phyloP scores from a whole-genome alignment of 2,888 invertebrate genomes.

The Diloba caeruleocephala region DNA sequence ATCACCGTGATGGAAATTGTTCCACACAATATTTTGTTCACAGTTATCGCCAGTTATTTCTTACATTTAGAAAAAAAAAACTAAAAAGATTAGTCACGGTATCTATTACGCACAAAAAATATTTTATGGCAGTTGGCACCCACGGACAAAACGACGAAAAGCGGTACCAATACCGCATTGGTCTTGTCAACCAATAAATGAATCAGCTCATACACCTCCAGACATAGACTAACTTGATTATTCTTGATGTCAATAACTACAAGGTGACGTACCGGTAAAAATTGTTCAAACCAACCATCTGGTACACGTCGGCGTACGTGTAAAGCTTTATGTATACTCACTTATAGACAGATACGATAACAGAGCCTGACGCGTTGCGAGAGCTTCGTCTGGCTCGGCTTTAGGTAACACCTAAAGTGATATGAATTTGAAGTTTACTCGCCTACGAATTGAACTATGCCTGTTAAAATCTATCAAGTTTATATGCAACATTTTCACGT shows the following conservation, averaged over 20 bases:
- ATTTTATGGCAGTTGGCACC: too few relatives aligned
- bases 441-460: too few relatives aligned
- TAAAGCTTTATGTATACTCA: neutral
- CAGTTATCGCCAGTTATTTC: too few relatives aligned
- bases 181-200: neutral
- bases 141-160: too few relatives aligned
- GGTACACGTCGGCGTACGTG: neutral
- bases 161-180: too few relatives aligned
- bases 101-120: too few relatives aligned
- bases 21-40: too few relatives aligned
- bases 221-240: neutral
- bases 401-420: neutral
- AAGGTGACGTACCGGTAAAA: conserved; percentile 1
- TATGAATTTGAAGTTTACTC: neutral
- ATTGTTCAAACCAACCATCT: conserved; percentile 10
- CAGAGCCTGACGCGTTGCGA: conserved; percentile 10
- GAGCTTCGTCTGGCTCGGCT: neutral
- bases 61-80: too few relatives aligned
- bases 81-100: too few relatives aligned
- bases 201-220: neutral
- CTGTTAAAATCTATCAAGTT: too few relatives aligned
- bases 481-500: too few relatives aligned
- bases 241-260: neutral
- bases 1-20: too few relatives aligned
- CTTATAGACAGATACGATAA: neutral